phyloP scores from a whole-genome alignment of 1,140 invertebrate species.

The Drosophila navojoa region DNA sequence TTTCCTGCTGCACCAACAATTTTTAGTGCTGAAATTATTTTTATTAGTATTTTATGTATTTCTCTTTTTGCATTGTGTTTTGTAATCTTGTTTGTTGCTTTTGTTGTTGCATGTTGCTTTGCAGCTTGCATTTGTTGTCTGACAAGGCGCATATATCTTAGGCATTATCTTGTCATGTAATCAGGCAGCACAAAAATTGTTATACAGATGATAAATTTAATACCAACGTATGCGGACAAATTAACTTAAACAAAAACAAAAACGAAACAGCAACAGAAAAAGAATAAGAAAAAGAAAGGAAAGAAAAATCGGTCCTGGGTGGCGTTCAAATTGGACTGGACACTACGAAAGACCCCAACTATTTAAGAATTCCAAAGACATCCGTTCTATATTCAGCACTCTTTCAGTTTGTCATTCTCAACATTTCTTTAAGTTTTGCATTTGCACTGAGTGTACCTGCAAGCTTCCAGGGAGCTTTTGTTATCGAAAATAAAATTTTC shows the following conservation, averaged over 20 bases:
- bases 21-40: constrained; percentile 50
- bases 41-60: constrained; percentile 36
- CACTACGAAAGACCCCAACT: background rate
- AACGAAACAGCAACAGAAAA: background rate
- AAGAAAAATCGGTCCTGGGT: constrained; percentile 19
- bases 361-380: constrained; percentile 1
- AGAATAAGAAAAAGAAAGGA: constrained; percentile 1
- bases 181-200: constrained; percentile 52
- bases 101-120: constrained; percentile 41
- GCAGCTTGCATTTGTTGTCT: constrained; percentile 47
- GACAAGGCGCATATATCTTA: constrained; percentile 74
- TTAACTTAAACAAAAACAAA: constrained; percentile 31
- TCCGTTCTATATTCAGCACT: background rate
- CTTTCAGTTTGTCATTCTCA: too few relatives aligned
- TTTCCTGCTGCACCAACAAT: constrained; percentile 26
- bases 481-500: too few relatives aligned
- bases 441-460: background rate
- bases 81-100: constrained; percentile 12
- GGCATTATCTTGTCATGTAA: constrained; percentile 73
- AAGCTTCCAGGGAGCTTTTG: too few relatives aligned
- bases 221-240: constrained; percentile 27
- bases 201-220: constrained; percentile 40
- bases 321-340: background rate
- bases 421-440: too few relatives aligned
- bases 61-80: constrained; percentile 36